Base-by-base conservation (phyloP, 2,888 invertebrate genomes). In the Apantesis nais region DNA sequence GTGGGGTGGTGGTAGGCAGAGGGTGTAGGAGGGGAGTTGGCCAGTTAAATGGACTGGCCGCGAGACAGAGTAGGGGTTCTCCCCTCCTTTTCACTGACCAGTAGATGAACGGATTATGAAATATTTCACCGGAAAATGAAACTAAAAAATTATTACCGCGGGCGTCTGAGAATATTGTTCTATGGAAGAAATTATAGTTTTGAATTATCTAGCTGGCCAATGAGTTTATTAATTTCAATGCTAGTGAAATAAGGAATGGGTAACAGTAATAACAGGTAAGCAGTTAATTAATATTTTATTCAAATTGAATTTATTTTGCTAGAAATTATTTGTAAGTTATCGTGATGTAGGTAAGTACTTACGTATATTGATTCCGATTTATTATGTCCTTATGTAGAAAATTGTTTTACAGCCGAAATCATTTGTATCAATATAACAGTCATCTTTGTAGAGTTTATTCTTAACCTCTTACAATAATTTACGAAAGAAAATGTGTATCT, bases 51-150 rank as follows among this genome's bases (percentile, higher is more conserved):
- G 88, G 86, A 91, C 87, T 88, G 86, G 79, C 81, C 79, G 82
- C 81, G 84, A 82, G 82, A 84, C 85, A 86, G 88, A 86, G 89
- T 83, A 83, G 78, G 82, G 82, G 79, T 75, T 80, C 83, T 83
- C 79, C 52, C 58, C 76, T 76, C 79, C 81, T 74, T 77, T 83
- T 78, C 73, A 81, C 80, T 80, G 92, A 92, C 93, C 92, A 90
- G 86, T 89, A 88, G 89, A 89, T 89, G 89, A 91, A 88, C 88
- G 92, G 90, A 92, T 92, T 90, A 92, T 89, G 89, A 89, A 92
- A 92, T 91, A 92, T 91, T 91, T 90, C 88, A 90, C 89, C 83
- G 85, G 84, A 85, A 89, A 89, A 89, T 87, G 87, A 85, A 84
- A 81, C 81, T 84, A 76, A 85, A 86, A 88, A 86, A 86, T 83